Conservation (phyloP, 2,888 invertebrate species). For the Odontocolon sp. region DNA sequence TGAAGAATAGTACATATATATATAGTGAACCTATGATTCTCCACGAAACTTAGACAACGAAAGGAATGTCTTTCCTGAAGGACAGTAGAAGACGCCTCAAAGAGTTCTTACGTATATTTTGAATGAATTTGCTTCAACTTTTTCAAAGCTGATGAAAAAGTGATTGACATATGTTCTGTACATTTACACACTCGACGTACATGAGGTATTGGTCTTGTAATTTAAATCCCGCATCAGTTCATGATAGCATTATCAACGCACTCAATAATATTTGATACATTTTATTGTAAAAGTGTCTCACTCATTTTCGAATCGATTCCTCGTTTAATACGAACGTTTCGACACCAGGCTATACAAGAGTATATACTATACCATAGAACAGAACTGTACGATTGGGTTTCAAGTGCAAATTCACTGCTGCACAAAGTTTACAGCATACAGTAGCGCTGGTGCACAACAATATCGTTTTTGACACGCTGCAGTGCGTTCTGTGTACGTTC, state of each 20-base stretch:
- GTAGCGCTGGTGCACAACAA: constrained; percentile 3
- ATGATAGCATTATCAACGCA: background rate
- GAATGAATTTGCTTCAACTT: too few relatives aligned
- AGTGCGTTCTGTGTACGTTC: constrained; percentile 23
- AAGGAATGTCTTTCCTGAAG: too few relatives aligned
- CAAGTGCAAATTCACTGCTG: constrained; percentile 33
- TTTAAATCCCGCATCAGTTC: background rate
- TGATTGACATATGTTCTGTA: too few relatives aligned
- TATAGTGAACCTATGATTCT: too few relatives aligned
- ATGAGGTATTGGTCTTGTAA: too few relatives aligned
- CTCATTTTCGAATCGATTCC: constrained; percentile 9
- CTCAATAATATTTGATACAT: background rate
- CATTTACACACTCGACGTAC: background rate
- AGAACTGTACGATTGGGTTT: constrained; percentile 26
- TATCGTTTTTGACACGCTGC: constrained; percentile 23
- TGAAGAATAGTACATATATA: constrained; percentile 17
- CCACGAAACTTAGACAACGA: too few relatives aligned
- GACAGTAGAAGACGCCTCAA: too few relatives aligned
- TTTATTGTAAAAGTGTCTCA: constrained; percentile 17
- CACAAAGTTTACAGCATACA: constrained; percentile 23
- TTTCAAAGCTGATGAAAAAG: too few relatives aligned
- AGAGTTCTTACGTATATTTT: too few relatives aligned
- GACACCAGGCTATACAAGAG: background rate
- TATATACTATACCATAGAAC: constrained; percentile 15
- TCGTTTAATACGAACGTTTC: constrained; percentile 34